Conservation (phyloP, 2,797 vertebrate species). For the Distichodus sexfasciatus region DNA sequence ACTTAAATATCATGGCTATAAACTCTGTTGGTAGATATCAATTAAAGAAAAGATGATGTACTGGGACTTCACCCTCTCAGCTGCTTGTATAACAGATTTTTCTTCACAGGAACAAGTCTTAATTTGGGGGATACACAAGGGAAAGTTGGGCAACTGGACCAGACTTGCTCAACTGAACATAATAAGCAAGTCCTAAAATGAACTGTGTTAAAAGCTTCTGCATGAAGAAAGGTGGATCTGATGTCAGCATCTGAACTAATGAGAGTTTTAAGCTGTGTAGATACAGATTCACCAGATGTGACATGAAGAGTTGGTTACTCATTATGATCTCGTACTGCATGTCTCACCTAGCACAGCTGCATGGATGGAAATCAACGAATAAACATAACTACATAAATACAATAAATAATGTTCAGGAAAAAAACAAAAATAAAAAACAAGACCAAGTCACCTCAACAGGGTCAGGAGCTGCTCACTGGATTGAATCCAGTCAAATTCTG, state of each 20-base stretch:
- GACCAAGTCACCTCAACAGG: conserved; percentile 67
- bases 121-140: conserved; percentile 23
- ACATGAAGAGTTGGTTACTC: not conserved
- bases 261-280: not conserved
- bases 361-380: conserved; percentile 45
- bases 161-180: conserved; percentile 12
- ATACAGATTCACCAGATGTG: not conserved
- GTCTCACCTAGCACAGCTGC: conserved; percentile 53
- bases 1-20: too few relatives aligned
- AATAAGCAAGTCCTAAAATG: conserved; percentile 22
- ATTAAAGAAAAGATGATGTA: conserved; percentile 1
- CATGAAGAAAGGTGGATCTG: not conserved
- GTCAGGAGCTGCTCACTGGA: conserved; percentile 40
- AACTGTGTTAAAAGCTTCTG: conserved; percentile 4
- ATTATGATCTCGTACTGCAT: conserved; percentile 23
- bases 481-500: conserved; percentile 17
- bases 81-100: not conserved
- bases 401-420: too few relatives aligned
- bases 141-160: not conserved
- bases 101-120: conserved; percentile 26
- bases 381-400: conserved; percentile 20
- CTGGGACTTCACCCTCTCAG: not conserved
- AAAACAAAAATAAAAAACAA: conserved; percentile 28
- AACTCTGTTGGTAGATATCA: too few relatives aligned
- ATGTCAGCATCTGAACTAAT: not conserved